Evolutionary conservation across 2,797 vertebrate genomes (phyloP), one percentile per base, ranked within the genome.

Genomic region (Sparus aurata): DNA sequence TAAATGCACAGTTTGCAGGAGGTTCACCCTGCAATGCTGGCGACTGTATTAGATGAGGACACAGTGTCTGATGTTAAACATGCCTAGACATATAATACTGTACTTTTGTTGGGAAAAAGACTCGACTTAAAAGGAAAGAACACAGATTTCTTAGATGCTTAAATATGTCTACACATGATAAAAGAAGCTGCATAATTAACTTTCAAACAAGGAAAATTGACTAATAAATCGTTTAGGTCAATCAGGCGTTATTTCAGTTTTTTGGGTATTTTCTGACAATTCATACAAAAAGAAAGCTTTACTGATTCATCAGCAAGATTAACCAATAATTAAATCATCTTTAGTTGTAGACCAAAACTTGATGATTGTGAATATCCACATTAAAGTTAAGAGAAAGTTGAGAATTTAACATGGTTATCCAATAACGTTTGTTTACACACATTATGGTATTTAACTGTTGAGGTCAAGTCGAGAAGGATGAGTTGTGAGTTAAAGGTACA

Each of bases 1-100:
- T 73, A 85, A 92, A 82, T 74, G 83, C 52, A 83, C 71, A 78
- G 70, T 82, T 80, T 72, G 74, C 62, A 72, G 41, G 22, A 76
- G 59, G 66, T 78, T 58, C 43, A 64, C 23, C 3, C 55, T 61
- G 69, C 57, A 55, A 50, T 25, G 55, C n/a, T 68, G 63, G 25
- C 65, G 46, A 66, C 61, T 53, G 49, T 15, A 52, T 58, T 38
- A 18, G 52, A 70, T 41, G 38, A 69, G 34, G 58, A 79, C 65
- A 62, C 69, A 55, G 63, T 34, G 74, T 67, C 67, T 79, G 68
- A 41, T 79, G 71, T 71, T 87, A 75, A 47, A 75, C 59, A 69
- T 20, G 30, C 22, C 12, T 18, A 23, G 57, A 80, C 60, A 73
- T 13, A 58, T 30, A 69, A 67, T 20, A 69, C 65, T 57, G 55